Base-by-base conservation (phyloP, 1,140 invertebrate species). In the Macrostomum lignano region DNA sequence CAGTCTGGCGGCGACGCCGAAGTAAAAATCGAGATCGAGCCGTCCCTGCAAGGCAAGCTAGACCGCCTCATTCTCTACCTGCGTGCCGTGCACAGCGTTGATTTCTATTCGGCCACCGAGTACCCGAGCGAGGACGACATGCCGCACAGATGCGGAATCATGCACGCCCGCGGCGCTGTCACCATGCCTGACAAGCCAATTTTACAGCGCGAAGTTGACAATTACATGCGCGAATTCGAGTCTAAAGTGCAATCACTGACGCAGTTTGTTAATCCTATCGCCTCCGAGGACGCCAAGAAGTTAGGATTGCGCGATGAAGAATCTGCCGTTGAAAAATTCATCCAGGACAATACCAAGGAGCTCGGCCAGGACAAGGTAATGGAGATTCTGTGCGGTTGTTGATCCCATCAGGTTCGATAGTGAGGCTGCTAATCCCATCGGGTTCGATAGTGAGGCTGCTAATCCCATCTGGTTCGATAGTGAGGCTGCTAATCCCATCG, bases 91-190 rank as follows among this genome's bases (percentile, higher is more conserved):
- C 84, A 98, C 58, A 94, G 84, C 0, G 73, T 96, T 26, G 91
- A 99, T 57, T 99, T 86, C 50, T 98, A 99, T 52, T 91, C 86
- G 58, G 78, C 86, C 44, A 82, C 76, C 45, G 86, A 98, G 46
- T 99, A 98, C 63, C 79, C 84, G 0, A 88, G 91, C 49, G 91
- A 99, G 60, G 88, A 99, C 56, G 84, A 91, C 50, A 98, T 98
- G 88, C 91, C 91, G 1, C 93, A 96, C 53, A 65, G 84, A 19
- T 91, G 86, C 59, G 86, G 86, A 10, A 88, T 96, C 38, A 79
- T 98, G 64, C 88, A 96, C 52, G 81, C 81, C 1, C 64, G 91
- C 9, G 32, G 32, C 2, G 19, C 24, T 33, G 14, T 28, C 9
- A 14, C 19, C 3, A 15, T 15, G 15, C 26, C 26, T 3, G 26